Conservation (phyloP, 35 echinoderm and acorn worm species). For the Diadema setosum region DNA sequence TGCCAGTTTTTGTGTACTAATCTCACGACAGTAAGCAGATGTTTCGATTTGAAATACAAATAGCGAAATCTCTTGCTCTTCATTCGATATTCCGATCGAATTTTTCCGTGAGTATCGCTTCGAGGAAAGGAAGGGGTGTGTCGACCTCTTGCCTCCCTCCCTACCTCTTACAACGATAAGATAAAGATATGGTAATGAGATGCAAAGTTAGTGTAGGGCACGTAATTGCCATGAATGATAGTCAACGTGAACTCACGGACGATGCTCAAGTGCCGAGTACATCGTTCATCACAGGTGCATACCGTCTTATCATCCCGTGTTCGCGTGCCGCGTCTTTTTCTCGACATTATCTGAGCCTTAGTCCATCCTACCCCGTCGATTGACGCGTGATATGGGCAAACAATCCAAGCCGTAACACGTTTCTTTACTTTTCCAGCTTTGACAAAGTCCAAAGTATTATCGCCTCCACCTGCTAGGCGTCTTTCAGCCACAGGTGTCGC, state of each 20-base stretch:
- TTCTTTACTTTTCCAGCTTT: slow-evolving; percentile 35
- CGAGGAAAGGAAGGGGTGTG: background rate
- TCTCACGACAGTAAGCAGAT: slow-evolving; percentile 32
- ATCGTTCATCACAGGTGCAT: background rate
- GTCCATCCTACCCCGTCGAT: background rate
- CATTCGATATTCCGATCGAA: background rate
- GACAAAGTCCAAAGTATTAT: slow-evolving; percentile 33
- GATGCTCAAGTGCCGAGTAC: background rate
- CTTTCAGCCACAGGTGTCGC: slow-evolving; percentile 8
- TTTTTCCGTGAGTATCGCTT: background rate
- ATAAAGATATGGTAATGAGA: background rate
- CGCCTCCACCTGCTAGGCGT: slow-evolving; percentile 2
- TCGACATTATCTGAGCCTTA: background rate
- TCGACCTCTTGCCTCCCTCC: background rate
- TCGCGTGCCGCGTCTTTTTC: background rate
- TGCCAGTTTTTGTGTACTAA: slow-evolving; percentile 38
- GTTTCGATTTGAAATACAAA: slow-evolving; percentile 44
- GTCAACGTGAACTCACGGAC: background rate
- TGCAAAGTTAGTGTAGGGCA: background rate
- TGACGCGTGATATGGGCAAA: slow-evolving; percentile 5
- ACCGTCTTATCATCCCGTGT: background rate
- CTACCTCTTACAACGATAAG: background rate
- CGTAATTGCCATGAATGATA: slow-evolving; percentile 5
- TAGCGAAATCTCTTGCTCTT: slow-evolving; percentile 4
- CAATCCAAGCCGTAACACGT: slow-evolving; percentile 5